Evolutionary conservation across 2,113 vertebrate species (phyloP).

Genomic region (Microcebus jonahi): DNA sequence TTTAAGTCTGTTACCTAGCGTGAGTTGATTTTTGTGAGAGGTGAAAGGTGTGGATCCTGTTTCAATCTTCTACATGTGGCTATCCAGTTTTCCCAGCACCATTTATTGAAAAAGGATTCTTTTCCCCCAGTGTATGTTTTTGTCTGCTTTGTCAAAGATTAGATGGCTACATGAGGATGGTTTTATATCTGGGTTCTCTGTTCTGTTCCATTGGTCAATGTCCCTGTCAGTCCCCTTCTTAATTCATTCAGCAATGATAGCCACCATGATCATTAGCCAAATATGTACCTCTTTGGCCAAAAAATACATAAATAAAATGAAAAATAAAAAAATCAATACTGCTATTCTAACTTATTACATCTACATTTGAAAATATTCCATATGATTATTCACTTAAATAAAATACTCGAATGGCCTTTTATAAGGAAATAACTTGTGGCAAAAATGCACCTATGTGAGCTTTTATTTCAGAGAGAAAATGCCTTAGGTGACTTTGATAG

Average conservation of each 20-base stretch:
- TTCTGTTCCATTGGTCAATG: no score
- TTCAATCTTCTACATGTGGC: no score
- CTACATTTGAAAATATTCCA: conserved; percentile 39
- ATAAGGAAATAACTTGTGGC: conserved; percentile 7
- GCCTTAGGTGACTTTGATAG: background rate
- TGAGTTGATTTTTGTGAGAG: no score
- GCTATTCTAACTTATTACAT: background rate
- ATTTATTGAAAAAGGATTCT: no score
- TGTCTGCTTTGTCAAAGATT: no score
- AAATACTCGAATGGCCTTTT: conserved; percentile 24
- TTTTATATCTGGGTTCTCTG: no score
- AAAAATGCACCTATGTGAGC: background rate
- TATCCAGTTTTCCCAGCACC: no score
- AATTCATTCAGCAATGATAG: background rate
- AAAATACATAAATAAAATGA: background rate
- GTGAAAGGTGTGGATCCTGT: no score
- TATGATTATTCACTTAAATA: conserved; percentile 31
- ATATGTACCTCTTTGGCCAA: background rate
- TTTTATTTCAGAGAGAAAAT: conserved; percentile 22
- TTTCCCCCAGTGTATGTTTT: no score
- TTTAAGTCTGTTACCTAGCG: no score
- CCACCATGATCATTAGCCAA: conserved; percentile 18
- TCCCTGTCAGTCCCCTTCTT: background rate
- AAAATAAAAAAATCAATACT: conserved; percentile 4
- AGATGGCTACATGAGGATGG: no score